Base-by-base conservation (phyloP, 2,797 vertebrate genomes). In the Manis crassicaudata region DNA sequence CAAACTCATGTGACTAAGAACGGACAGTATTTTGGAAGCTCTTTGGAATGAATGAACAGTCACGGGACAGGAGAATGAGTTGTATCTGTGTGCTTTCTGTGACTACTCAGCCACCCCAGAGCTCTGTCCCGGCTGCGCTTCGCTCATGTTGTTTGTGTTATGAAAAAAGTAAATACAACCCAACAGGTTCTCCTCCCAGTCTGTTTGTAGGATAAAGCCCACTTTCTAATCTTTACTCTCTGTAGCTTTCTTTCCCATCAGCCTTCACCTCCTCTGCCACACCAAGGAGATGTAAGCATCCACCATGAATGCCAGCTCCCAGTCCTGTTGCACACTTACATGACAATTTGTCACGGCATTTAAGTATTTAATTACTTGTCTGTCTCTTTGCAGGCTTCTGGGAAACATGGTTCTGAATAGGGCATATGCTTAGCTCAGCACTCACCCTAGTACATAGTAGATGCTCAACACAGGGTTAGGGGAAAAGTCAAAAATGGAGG, bases 191-290 rank as follows among this genome's bases (percentile, higher is more conserved):
- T 9, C 27, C 2, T 29, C 9, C 60, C 1, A 0, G 10, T 13
- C 50, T 43, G 2, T 7, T 29, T 29, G 11, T 8, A 27, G 35
- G 7, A 13, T 9, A 3, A 0, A 11, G 3, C 60, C 52, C 76
- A 50, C 13, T 1, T 21, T 58, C 23, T 52, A 29, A 29, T 9
- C 21, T 63, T 68, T 79, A 9, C 32, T 37, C 10, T 88, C 63
- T 13, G 4, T 0, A 11, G 54, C 6, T 25, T 32, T 75, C 12
- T 25, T 11, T 46, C 2, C 40, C 21, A 1, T 5, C 6, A 5
- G 3, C 2, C 0, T 1, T 37, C 1, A 1, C 18, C 50, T 54
- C 25, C 27, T 25, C 25, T 7, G 25, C 3, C 0, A 21, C 1
- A 0, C 13, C 8, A 10, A 54, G 40, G 17, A n/a, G 23, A 6